Evolutionary conservation across 2,888 invertebrate species (phyloP), one percentile per base, ranked within the genome.

Genomic region (Xestia rhomboidea): DNA sequence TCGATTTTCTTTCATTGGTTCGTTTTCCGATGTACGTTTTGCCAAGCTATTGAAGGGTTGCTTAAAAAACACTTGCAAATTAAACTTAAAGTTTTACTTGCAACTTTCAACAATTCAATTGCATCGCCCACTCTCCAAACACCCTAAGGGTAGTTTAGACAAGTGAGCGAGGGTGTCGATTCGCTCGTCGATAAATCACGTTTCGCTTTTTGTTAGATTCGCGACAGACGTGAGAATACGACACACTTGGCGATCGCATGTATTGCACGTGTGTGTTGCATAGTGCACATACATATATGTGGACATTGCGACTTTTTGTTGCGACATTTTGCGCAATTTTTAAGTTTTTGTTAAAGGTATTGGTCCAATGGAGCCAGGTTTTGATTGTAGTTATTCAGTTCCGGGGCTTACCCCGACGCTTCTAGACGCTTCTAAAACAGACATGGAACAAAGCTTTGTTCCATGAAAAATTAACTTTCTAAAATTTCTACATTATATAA

Each of bases 151-250:
- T 87, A 82, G 86, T 73, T 77, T 84, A 71, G 79, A 81, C 79
- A 79, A 81, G 83, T 80, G 82, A 73, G 88, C 86, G 87, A 76
- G 92, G 89, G 89, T 75, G 87, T 83, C 82, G 82, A 83, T 81
- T 74, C 76, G 86, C 88, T 87, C 84, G 84, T 89, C 90, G 94
- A 95, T 95, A 95, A 94, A 94, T 94, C 95, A 94, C 93, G 92
- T 90, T 87, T 85, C 73, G 81, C 81, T 90, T 90, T 90, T 92
- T 92, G 91, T 92, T 76, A 83, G 81, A 84, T 84, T 84, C 87
- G 85, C 83, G 82, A 76, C 89, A 90, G 90, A 93, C 95, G 94
- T 95, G 95, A 94, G 95, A 94, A 94, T 89, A 75, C 82, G 81
- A 81, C 82, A 89, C 89, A 90, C 87, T 88, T 88, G 88, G 86